Conservation (phyloP, 2,888 invertebrate genomes). For the Tuberolachnus salignus region DNA sequence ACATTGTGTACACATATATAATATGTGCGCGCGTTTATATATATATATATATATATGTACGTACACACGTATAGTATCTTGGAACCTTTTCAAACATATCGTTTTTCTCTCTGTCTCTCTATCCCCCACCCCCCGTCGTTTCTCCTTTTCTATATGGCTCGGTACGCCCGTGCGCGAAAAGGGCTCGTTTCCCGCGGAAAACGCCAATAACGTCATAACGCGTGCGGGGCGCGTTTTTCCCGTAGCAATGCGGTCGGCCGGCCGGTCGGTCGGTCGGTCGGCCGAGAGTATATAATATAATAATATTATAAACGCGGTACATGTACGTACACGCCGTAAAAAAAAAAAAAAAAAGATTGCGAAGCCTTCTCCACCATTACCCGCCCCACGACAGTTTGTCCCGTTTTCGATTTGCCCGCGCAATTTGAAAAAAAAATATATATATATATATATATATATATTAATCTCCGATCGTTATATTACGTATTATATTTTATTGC, state of each 20-base stretch:
- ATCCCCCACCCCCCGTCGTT: background rate
- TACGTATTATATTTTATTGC: slow-evolving; percentile 49
- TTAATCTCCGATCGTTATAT: slow-evolving; percentile 54
- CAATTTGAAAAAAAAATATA: slow-evolving; percentile 43
- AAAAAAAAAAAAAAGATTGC: slow-evolving; percentile 56
- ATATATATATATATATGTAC: background rate
- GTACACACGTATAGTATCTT: slow-evolving; percentile 10
- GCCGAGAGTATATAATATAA: background rate
- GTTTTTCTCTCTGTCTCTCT: background rate
- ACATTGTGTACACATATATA: slow-evolving; percentile 36
- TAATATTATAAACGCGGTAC: no score
- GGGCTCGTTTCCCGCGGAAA: slow-evolving; percentile 20
- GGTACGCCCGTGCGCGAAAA: background rate
- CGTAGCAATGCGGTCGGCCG: slow-evolving; percentile 35
- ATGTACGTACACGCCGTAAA: slow-evolving; percentile 37
- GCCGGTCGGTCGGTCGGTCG: no score
- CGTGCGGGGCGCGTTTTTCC: slow-evolving; percentile 37
- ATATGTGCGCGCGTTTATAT: background rate
- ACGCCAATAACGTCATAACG: slow-evolving; percentile 56
- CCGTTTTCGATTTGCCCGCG: slow-evolving; percentile 33
- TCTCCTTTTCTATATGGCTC: no score
- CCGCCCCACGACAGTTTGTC: slow-evolving; percentile 9
- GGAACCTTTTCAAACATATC: slow-evolving; percentile 51
- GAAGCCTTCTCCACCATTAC: slow-evolving; percentile 35
- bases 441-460: no score